Conservation (phyloP, 2,113 vertebrate genomes). For the Galeopterus variegatus region DNA sequence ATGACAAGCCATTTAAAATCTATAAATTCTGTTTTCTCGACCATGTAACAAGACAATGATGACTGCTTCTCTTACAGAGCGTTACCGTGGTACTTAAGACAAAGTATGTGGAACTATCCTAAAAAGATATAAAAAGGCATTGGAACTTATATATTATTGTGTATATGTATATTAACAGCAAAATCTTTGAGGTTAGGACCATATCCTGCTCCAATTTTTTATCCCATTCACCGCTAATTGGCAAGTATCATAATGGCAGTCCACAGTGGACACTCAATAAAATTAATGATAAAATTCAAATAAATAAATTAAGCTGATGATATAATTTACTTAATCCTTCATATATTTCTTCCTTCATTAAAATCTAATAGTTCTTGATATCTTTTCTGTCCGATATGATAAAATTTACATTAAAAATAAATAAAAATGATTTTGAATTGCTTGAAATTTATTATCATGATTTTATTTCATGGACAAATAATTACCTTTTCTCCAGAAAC, state of each 20-base stretch:
- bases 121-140: neutral
- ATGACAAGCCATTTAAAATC: neutral
- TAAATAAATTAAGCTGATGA: neutral
- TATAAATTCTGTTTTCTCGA: neutral
- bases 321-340: conserved; percentile 22
- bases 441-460: neutral
- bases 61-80: neutral
- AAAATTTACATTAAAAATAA: conserved; percentile 21
- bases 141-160: neutral
- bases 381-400: neutral
- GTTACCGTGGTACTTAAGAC: neutral
- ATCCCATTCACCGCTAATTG: neutral
- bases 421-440: conserved; percentile 31
- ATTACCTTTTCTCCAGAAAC: conserved; percentile 94
- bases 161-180: neutral
- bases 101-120: neutral
- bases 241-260: neutral
- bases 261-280: neutral
- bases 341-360: conserved; percentile 49
- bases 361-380: neutral
- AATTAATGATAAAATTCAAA: neutral
- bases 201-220: neutral
- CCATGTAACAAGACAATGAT: neutral
- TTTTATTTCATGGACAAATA: conserved; percentile 40
- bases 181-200: neutral